Evolutionary conservation across 2,888 invertebrate species (phyloP), one percentile per base, ranked within the genome.

Genomic region (Andricus curvator): DNA sequence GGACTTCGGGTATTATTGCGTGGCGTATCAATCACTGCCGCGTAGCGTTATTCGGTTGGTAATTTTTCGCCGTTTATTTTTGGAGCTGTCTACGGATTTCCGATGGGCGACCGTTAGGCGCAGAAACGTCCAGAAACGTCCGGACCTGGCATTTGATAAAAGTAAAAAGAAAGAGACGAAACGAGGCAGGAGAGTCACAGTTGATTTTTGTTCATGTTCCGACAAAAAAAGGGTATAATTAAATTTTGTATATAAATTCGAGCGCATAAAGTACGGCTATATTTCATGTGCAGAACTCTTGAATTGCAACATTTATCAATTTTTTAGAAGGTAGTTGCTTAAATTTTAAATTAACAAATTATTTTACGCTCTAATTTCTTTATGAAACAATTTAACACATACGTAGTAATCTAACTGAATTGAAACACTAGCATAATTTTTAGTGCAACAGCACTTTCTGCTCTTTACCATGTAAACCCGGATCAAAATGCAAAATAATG

Each of bases 11-110:
- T 84, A 85, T 87, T 87, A 87, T 86, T 86, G 82, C 85, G 79
- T 79, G 79, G 85, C 83, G 84, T 86, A 89, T 88, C 88, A 88
- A 89, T 89, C 89, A 88, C 88, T 85, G 85, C 85, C 86, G 78
- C 33, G 79, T 80, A 78, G 81, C 86, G 85, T 87, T 88, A 89
- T 79, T 83, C 51, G 74, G 74, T 74, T 74, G 56, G 80, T 60
- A 77, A 48, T 67, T 74, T 74, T 74, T 74, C 51, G 20, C 51
- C 74, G 56, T 74, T 74, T 74, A 74, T 74, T 74, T 74, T 74
- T 56, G 51, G 74, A 56, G 29, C 74, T 74, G 51, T 74, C 74
- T 56, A 74, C 74, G 74, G 74, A 74, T 74, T 74, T 74, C 74
- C 74, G 74, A 74, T 74, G 74, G 74, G 33, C 33, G 74, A 74